Base-by-base conservation (phyloP, 2,113 vertebrate genomes). In the Callithrix jacchus region DNA sequence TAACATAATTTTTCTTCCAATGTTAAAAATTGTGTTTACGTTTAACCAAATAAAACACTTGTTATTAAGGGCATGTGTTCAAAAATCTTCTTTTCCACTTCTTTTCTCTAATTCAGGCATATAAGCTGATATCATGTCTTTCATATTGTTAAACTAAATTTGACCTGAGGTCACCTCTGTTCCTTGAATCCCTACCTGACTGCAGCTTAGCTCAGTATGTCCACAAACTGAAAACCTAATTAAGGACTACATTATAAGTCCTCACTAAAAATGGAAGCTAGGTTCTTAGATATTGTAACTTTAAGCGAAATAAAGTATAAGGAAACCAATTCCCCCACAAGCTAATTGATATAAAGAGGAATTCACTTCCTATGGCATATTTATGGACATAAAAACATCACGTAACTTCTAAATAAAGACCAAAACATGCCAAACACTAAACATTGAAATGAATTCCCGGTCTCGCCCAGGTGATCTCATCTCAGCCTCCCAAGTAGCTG, bases 1-100 rank as follows among this genome's bases (percentile, higher is more conserved):
- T 87, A 87, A 96, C 89, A 68, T 20, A 70, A 74, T 30, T 90
- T 93, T n/a, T n/a, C 45, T 93, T 95, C 32, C 47, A 70, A 89
- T 89, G 40, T 80, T 45, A 47, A 71, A 77, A 91, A 71, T 18
- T 77, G 1, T 82, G 30, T 89, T 97, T 93, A 80, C 40, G 40
- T 73, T 45, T 82, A n/a, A 92, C 9, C 21, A 71, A 52, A 58
- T 76, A 86, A 82, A 96, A 81, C 83, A 66, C 11, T 73, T 92
- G 47, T 80, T 70, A 74, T 70, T 66, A 92, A 92, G 18, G 32
- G 30, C 18, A 68, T 91, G 42, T 58, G 23, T 79, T 2, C 8
- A 58, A 70, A 64, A 32, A 2, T 3, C 3, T n/a, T 45, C 92
- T 94, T 42, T 47, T 27, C n/a, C 23, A 40, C 64, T 95, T 87